Evolutionary conservation across 2,797 vertebrate species (phyloP).

Genomic region (Pipistrellus nathusii): DNA sequence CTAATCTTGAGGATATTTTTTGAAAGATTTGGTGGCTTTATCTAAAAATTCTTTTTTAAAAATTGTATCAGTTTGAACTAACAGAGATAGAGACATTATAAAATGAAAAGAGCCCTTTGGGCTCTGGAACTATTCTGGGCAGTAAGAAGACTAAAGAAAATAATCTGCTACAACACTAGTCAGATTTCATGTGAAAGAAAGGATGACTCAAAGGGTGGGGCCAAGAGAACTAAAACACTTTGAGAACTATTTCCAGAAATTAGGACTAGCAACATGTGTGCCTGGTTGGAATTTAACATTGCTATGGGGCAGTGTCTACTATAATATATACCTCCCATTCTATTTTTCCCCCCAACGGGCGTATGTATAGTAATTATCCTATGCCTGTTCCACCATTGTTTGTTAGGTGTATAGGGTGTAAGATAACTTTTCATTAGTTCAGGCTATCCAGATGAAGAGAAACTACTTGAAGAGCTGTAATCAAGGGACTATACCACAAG

Average conservation of each 20-base stretch:
- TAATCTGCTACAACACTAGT: not conserved
- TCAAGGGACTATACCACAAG: not conserved
- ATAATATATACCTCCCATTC: not conserved
- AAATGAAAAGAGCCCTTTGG: not conserved
- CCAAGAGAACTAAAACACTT: not conserved
- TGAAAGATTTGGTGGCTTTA: not conserved
- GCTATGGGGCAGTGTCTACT: not conserved
- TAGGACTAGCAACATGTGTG: not conserved
- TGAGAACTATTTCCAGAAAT: conserved; percentile 4
- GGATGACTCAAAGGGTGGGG: not conserved
- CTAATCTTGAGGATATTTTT: conserved; percentile 46
- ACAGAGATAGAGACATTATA: not conserved
- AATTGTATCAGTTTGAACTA: conserved; percentile 18
- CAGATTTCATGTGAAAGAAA: not conserved
- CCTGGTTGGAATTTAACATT: not conserved
- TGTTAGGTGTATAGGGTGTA: not conserved
- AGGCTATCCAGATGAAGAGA: not conserved
- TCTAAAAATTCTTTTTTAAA: not conserved
- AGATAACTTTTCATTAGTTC: not conserved
- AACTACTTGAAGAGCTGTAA: not conserved
- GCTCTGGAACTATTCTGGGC: not conserved
- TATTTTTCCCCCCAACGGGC: not conserved
- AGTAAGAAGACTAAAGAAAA: not conserved
- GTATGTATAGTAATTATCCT: not conserved
- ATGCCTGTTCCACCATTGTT: not conserved